These are phyloP conservation scores for Centropyge bicolor DNA, from an alignment of 2,797 vertebrate genomes.

Conservation along the genomic window DNA sequence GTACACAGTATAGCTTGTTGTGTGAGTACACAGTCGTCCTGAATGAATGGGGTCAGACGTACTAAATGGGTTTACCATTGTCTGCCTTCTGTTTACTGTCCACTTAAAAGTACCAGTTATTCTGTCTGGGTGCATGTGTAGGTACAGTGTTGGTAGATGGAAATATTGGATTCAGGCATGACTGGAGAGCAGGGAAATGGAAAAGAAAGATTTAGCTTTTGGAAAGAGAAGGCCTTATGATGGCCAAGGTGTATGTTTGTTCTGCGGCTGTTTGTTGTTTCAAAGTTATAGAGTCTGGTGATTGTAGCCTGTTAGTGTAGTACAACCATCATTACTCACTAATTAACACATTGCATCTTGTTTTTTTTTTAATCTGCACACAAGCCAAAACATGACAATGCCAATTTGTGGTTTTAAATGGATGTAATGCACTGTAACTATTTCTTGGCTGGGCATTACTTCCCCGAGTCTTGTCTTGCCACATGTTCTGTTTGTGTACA, in stretches of 20 bases:
- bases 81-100: slow-evolving; percentile 50
- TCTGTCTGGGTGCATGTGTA: slow-evolving; percentile 14
- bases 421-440: neutral
- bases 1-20: slow-evolving; percentile 46
- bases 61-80: slow-evolving; percentile 25
- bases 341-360: neutral
- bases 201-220: neutral
- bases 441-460: neutral
- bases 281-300: neutral
- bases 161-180: slow-evolving; percentile 12
- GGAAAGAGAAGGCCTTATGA: neutral
- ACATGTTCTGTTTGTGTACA: neutral
- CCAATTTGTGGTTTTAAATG: neutral
- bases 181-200: neutral
- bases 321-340: neutral
- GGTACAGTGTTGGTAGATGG: slow-evolving; percentile 9
- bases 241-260: neutral
- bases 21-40: slow-evolving; percentile 38
- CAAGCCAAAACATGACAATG: neutral
- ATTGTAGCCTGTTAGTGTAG: neutral
- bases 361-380: neutral
- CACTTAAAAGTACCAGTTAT: slow-evolving; percentile 12
- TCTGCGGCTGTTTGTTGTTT: neutral
- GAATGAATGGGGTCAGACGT: slow-evolving; percentile 32
- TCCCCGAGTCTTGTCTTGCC: neutral